These are phyloP conservation scores for Acholoe squamosa DNA, from an alignment of 2,888 invertebrate species.

Conservation along the genomic window DNA sequence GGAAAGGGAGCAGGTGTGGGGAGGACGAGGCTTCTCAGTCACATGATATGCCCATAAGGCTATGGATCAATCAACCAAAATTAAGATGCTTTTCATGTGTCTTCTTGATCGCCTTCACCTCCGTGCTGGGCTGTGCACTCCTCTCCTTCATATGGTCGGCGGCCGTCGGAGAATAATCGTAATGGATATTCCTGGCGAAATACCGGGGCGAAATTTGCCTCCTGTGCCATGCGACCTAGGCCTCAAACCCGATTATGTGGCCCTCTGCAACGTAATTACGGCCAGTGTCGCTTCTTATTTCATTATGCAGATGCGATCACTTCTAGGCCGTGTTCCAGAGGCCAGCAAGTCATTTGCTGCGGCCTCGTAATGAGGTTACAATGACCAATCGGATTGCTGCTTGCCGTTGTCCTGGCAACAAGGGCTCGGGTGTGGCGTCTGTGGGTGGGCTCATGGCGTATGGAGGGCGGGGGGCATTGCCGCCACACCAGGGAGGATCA, in stretches of 20 bases:
- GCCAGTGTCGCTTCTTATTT: constrained; percentile 59
- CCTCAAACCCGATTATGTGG: constrained; percentile 54
- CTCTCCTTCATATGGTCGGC: background rate
- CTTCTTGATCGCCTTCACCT: background rate
- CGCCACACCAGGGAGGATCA: background rate
- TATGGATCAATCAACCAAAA: constrained; percentile 16
- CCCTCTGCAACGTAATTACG: constrained; percentile 59
- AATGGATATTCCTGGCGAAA: constrained; percentile 44
- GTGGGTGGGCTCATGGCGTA: background rate
- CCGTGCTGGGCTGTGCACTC: background rate
- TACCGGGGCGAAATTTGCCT: constrained; percentile 37
- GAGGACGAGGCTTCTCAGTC: background rate
- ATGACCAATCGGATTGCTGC: constrained; percentile 60
- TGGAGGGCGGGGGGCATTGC: background rate
- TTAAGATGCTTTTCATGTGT: constrained; percentile 26
- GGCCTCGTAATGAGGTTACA: constrained; percentile 54
- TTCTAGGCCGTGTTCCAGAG: constrained; percentile 55
- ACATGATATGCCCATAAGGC: constrained; percentile 31
- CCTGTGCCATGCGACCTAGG: constrained; percentile 33
- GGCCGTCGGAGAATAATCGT: constrained; percentile 40
- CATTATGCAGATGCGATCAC: constrained; percentile 61
- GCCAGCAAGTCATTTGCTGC: constrained; percentile 57
- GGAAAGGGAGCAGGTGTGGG: too few relatives aligned
- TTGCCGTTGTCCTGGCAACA: constrained; percentile 59
- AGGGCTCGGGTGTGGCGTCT: constrained; percentile 26